phyloP scores from a whole-genome alignment of 2,797 vertebrate genomes.

The Pogoniulus pusillus region DNA sequence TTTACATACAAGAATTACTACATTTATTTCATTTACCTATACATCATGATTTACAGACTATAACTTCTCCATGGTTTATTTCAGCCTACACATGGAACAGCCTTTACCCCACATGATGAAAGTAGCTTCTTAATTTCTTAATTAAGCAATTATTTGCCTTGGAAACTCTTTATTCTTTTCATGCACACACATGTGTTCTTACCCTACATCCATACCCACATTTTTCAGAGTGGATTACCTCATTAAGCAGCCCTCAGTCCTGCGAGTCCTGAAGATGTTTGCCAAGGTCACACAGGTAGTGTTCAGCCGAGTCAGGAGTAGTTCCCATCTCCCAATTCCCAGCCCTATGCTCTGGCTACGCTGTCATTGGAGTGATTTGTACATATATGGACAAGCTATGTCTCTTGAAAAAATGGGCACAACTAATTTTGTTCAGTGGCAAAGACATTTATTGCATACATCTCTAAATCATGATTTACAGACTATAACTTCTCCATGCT shows the following conservation, averaged over 20 bases:
- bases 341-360: neutral
- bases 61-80: neutral
- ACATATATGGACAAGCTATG: neutral
- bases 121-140: neutral
- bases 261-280: constrained; percentile 11
- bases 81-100: neutral
- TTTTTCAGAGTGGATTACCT: constrained; percentile 19
- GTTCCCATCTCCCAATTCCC: constrained; percentile 28
- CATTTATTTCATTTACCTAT: neutral
- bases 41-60: neutral
- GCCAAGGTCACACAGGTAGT: constrained; percentile 45
- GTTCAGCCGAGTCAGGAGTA: constrained; percentile 34
- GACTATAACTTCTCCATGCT: neutral
- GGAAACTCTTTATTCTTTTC: neutral
- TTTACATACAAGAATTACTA: too few species aligned
- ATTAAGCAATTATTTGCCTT: neutral
- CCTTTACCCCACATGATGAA: neutral
- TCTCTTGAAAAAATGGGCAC: neutral
- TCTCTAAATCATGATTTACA: neutral
- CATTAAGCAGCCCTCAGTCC: constrained; percentile 41
- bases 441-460: neutral
- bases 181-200: neutral
- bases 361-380: neutral
- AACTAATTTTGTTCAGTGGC: neutral
- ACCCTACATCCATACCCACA: neutral